These are phyloP conservation scores for Lagocephalus sceleratus DNA, from an alignment of 2,797 vertebrate genomes.

Conservation along the genomic window DNA sequence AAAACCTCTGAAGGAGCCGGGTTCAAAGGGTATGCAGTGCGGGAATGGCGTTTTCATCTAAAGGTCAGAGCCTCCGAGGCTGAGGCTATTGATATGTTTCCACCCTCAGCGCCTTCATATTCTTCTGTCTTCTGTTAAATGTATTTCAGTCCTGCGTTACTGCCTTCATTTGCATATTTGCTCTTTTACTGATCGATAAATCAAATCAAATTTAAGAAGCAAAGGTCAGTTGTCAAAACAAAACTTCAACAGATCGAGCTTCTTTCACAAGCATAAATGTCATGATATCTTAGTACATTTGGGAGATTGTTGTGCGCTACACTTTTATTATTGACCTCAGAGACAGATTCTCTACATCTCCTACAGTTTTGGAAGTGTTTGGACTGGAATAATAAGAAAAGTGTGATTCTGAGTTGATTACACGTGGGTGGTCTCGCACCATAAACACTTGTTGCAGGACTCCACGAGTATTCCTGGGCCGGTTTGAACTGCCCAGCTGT, in stretches of 20 bases:
- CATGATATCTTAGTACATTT: background rate
- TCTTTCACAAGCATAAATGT: background rate
- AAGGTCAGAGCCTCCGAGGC: conserved; percentile 60
- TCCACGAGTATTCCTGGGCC: conserved; percentile 27
- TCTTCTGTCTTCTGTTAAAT: conserved; percentile 16
- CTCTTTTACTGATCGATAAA: too few species aligned
- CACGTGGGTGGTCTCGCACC: conserved; percentile 41
- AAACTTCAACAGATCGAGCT: too few species aligned
- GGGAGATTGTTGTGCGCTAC: too few species aligned
- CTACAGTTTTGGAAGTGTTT: background rate
- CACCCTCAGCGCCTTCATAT: conserved; percentile 23
- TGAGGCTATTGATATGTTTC: conserved; percentile 47
- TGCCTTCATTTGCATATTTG: conserved; percentile 8
- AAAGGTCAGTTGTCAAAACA: too few species aligned
- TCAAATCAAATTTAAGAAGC: too few species aligned
- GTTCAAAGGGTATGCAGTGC: conserved; percentile 56
- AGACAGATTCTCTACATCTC: background rate
- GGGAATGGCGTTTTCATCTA: conserved; percentile 60
- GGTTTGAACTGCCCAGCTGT: conserved; percentile 37
- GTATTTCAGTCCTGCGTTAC: background rate
- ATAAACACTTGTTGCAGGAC: conserved; percentile 33
- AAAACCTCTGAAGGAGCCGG: conserved; percentile 54
- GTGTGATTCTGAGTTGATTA: conserved; percentile 7
- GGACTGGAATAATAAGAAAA: conserved; percentile 18
- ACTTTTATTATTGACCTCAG: too few species aligned